phyloP scores from a whole-genome alignment of 2,113 vertebrate genomes.

The Pteropus alecto region DNA sequence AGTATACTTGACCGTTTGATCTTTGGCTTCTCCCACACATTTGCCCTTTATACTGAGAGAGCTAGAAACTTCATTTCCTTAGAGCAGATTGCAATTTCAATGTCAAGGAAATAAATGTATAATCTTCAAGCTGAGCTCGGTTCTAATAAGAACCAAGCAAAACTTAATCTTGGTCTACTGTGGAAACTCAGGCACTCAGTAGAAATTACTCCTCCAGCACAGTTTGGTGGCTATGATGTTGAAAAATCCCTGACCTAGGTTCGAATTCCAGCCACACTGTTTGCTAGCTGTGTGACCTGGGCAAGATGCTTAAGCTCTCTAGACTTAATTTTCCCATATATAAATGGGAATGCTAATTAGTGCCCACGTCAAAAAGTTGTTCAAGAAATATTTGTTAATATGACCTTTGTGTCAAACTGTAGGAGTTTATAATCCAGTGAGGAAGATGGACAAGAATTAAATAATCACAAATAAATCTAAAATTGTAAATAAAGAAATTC shows the following conservation, averaged over 20 bases:
- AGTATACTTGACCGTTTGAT: constrained; percentile 64
- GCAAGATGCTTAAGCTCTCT: not conserved
- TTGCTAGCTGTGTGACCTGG: not conserved
- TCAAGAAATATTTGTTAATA: not conserved
- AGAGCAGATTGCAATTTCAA: constrained; percentile 68
- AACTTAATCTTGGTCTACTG: not conserved
- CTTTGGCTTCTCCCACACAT: constrained; percentile 53
- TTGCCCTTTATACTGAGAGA: constrained; percentile 66
- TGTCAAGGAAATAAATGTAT: constrained; percentile 51
- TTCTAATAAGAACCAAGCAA: constrained; percentile 14
- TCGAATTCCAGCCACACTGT: not conserved
- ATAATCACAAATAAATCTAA: not conserved
- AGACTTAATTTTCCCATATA: not conserved
- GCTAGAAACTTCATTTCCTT: constrained; percentile 62
- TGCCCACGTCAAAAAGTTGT: not conserved
- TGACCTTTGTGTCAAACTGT: not conserved
- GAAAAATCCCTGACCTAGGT: not conserved
- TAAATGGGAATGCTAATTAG: not conserved
- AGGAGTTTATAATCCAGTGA: not conserved
- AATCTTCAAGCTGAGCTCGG: constrained; percentile 61
- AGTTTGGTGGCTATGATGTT: not conserved
- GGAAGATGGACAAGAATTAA: not conserved
- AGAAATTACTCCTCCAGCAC: not conserved
- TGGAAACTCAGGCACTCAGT: not conserved
- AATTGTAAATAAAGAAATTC: not conserved